Evolutionary conservation across 2,888 invertebrate species (phyloP), one percentile per base, ranked within the genome.

Genomic region (Drosophila cracens): DNA sequence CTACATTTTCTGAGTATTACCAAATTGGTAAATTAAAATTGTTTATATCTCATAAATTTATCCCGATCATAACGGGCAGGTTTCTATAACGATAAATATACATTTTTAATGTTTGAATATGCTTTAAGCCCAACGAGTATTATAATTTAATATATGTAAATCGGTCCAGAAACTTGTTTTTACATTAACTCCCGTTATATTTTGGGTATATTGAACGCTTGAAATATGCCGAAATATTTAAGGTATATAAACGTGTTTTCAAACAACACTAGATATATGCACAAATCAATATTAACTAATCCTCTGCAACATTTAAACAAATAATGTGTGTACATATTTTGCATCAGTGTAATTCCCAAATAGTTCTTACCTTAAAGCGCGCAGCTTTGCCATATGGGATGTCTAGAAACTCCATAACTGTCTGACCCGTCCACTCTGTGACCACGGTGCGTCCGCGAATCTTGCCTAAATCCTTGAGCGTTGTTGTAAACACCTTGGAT

Each of bases 311-410:
- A 27, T 4, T 27, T 27, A 27, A 16, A 18, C 16, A 27, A 29
- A 21, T 8, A 27, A 8, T 27, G 4, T 25, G 1, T 16, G 18
- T 29, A 2, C 8, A 10, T 27, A 1, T 29, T 31, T 13, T 18
- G 25, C 72, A 46, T 21, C 21, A 7, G 1, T 13, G 36, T 16
- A 46, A 5, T 46, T 25, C 8, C 7, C 7, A 25, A 46, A 46
- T 16, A 7, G 16, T 46, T 25, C 46, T 65, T 43, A 92, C 92
- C 87, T 90, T 90, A 72, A 92, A 93, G 7, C 93, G 81, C 0
- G 49, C 85, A 2, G 59, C 92, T 64, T 90, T 91, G 38, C 89
- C 93, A 60, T 93, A 93, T 10, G 93, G 93, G 11, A 93, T 83
- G 68, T 93, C 93, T 4, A 92, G 57, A 76, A 92, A 93, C 68